Conservation (phyloP, 2,888 invertebrate species). For the Mellilla xanthometata region DNA sequence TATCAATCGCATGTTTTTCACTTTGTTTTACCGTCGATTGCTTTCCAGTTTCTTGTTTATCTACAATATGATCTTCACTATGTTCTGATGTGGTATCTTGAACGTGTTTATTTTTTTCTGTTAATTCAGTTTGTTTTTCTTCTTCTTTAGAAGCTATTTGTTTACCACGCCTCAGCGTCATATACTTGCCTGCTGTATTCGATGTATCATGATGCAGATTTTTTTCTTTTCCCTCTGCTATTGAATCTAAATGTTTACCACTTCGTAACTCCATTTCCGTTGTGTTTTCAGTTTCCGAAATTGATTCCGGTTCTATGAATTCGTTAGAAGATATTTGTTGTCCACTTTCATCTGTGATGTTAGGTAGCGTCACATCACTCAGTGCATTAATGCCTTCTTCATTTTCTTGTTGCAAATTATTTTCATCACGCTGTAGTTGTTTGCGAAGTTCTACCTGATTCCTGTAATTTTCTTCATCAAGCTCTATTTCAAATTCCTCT, state of each 20-base stretch:
- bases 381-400: not conserved
- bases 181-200: not conserved
- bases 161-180: slow-evolving; percentile 7
- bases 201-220: not conserved
- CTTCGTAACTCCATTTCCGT: not conserved
- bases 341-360: not conserved
- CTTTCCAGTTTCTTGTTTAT: not conserved
- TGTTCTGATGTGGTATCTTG: not conserved
- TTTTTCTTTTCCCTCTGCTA: not conserved
- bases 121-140: not conserved
- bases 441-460: not conserved
- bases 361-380: not conserved
- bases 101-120: not conserved
- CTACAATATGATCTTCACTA: not conserved
- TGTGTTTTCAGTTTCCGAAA: not conserved
- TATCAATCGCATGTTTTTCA: not conserved
- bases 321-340: not conserved
- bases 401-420: not conserved
- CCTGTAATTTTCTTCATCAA: not conserved
- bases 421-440: not conserved
- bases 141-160: not conserved
- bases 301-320: not conserved
- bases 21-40: not conserved
- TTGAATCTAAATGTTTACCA: not conserved
- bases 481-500: not conserved